These are phyloP conservation scores for Rhagium mordax DNA, from an alignment of 2,888 invertebrate genomes.

Conservation along the genomic window DNA sequence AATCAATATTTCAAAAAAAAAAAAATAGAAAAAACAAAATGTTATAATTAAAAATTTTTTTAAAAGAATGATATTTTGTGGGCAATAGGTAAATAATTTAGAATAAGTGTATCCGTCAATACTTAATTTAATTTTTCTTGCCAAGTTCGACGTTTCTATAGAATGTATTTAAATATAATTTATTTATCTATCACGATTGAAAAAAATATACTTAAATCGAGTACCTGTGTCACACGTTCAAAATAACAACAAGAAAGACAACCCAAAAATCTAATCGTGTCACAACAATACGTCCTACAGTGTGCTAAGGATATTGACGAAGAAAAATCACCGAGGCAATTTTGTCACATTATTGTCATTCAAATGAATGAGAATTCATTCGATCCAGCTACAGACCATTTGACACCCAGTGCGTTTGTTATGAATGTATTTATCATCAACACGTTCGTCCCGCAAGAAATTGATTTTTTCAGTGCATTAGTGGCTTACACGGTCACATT, in stretches of 20 bases:
- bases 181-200: no score
- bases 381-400: slow-evolving; percentile 26
- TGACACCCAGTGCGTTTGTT: slow-evolving; percentile 30
- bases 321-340: slow-evolving; percentile 15
- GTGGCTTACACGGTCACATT: slow-evolving; percentile 11
- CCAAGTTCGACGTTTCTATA: not conserved
- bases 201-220: no score
- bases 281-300: not conserved
- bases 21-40: no score
- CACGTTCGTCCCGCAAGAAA: slow-evolving; percentile 20
- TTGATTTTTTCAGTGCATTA: slow-evolving; percentile 32
- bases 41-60: no score
- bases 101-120: no score
- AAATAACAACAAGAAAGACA: not conserved
- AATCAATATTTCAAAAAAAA: no score
- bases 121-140: not conserved
- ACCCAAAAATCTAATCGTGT: slow-evolving; percentile 3
- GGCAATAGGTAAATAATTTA: no score
- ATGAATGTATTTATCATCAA: slow-evolving; percentile 29
- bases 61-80: no score
- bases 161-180: not conserved
- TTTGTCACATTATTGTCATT: slow-evolving; percentile 34
- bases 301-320: not conserved
- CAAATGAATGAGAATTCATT: slow-evolving; percentile 35
- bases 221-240: not conserved